Evolutionary conservation across 2,797 vertebrate genomes (phyloP).

Genomic region (Pipistrellus pygmaeus): DNA sequence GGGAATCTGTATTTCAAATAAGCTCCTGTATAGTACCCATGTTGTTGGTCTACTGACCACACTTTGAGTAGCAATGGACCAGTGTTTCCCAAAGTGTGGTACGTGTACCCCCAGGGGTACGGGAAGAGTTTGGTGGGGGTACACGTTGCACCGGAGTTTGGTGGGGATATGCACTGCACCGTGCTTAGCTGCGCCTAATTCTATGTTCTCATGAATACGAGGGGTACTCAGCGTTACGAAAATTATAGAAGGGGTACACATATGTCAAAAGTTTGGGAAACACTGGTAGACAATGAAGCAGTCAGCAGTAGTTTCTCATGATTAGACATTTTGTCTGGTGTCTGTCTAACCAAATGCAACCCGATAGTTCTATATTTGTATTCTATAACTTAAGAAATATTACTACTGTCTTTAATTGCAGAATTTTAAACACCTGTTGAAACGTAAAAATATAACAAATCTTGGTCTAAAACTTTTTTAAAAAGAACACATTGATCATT

Average conservation of each 20-base stretch:
- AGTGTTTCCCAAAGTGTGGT: too few species aligned
- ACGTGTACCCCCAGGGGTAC: too few species aligned
- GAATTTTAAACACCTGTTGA: constrained; percentile 50
- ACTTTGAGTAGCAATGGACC: neutral
- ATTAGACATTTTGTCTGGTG: neutral
- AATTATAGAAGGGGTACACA: too few species aligned
- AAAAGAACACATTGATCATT: constrained; percentile 9
- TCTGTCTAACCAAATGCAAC: constrained; percentile 24
- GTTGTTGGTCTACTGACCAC: neutral
- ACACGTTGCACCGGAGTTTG: too few species aligned
- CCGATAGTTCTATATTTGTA: neutral
- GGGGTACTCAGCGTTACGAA: too few species aligned
- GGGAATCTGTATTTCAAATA: constrained; percentile 42
- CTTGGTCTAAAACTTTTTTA: constrained; percentile 51
- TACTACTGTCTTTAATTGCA: constrained; percentile 48
- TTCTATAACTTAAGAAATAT: constrained; percentile 32
- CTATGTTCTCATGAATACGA: too few species aligned
- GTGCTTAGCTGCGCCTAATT: too few species aligned
- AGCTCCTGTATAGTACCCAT: neutral
- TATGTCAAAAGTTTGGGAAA: too few species aligned
- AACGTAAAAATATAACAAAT: constrained; percentile 48
- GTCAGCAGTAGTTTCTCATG: constrained; percentile 22
- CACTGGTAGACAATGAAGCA: neutral
- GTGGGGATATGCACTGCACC: too few species aligned
- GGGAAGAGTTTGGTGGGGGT: too few species aligned